Evolutionary conservation across 37 sponge, comb jelly and placozoan species (phyloP).

Genomic region (Tethya wilhelma): DNA sequence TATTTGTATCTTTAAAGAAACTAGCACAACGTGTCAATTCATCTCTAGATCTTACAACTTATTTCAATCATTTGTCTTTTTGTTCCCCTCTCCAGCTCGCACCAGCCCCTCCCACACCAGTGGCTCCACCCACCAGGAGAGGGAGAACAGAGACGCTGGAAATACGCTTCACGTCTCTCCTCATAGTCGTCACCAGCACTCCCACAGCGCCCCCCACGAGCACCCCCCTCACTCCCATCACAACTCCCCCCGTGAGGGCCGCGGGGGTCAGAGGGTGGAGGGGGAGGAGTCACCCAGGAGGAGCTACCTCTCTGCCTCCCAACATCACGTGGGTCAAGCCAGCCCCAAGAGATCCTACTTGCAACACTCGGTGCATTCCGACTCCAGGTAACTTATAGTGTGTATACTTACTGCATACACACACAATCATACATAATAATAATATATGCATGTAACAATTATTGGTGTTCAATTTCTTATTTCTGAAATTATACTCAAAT

Average conservation of each 20-base stretch:
- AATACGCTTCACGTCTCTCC: too few species aligned
- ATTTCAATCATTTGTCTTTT: neutral
- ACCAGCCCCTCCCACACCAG: neutral
- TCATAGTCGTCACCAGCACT: neutral
- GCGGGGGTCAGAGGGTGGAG: neutral
- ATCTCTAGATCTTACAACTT: neutral
- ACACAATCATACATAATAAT: too few species aligned
- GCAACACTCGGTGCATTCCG: neutral
- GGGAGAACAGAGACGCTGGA: too few species aligned
- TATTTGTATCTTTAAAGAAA: too few species aligned
- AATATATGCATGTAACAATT: too few species aligned
- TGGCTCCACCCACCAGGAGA: neutral
- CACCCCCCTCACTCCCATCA: slow-evolving; percentile 11
- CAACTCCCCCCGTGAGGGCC: slow-evolving; percentile 5
- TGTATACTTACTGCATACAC: too few species aligned
- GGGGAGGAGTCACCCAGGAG: slow-evolving; percentile 1
- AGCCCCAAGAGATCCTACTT: slow-evolving; percentile 31
- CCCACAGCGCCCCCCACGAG: neutral
- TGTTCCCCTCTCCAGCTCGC: neutral
- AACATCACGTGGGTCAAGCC: slow-evolving; percentile 6
- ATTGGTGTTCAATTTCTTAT: too few species aligned
- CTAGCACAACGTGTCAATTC: too few species aligned
- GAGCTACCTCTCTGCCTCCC: slow-evolving; percentile 1
- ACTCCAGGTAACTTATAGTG: too few species aligned
- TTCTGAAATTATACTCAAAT: too few species aligned